Evolutionary conservation across 2,113 vertebrate genomes (phyloP), one percentile per base, ranked within the genome.

Genomic region (Axis porcinus): DNA sequence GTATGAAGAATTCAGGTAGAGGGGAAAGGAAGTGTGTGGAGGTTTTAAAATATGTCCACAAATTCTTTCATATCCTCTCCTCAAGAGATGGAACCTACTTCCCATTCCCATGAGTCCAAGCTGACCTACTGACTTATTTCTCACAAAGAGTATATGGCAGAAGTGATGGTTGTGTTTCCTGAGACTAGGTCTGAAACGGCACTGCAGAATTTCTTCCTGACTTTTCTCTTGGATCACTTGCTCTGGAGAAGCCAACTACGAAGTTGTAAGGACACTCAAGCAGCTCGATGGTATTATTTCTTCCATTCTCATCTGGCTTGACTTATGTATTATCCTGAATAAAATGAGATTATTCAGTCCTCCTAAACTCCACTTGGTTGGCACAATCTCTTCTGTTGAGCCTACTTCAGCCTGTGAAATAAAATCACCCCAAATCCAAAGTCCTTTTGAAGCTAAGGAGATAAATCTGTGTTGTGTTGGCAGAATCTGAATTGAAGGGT

Each of bases 401-500:
- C 45, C 55, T 76, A 95, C 33, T 79, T 94, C 91, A 92, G 67
- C 60, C 60, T 89, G 50, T 92, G 94, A 94, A 96, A 97, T 96
- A 87, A 97, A 98, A 97, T 67, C 57, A 83, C 36, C 50, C 60
- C 2, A 92, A 92, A 95, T 86, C 83, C 58, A 84, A 97, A 92
- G 64, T 89, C 88, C 91, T 93, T 94, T 89, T 67, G 86, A 93
- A 97, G 55, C 33, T 54, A 79, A 96, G 89, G 54, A 97, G 94
- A 97, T 95, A 96, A 98, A 98, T 97, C 88, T 96, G n/a, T 87
- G 70, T 97, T 50, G 81, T 94, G 74, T 78, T 97, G 94, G 97
- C 97, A 96, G 89, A 90, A 94, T 93, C 92, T 89, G 96, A 96
- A 92, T 76, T 96, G 96, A 97, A 98, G 97, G 97, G 96, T 93